Conservation (phyloP, 2,797 vertebrate species). For the Lepus townsendii region DNA sequence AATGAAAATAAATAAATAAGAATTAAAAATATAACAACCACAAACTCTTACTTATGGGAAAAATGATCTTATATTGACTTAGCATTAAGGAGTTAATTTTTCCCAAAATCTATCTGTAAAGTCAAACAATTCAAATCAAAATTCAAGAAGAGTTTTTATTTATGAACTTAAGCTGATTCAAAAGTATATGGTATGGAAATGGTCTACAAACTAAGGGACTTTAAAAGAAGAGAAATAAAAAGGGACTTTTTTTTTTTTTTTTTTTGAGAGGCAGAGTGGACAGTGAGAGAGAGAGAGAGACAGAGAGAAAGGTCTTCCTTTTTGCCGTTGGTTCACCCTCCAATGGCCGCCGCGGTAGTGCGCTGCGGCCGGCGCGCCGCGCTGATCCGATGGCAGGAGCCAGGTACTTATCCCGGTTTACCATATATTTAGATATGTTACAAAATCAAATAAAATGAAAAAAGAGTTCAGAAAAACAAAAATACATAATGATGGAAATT, state of each 20-base stretch:
- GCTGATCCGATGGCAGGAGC: no score
- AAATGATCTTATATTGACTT: not conserved
- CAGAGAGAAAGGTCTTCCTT: no score
- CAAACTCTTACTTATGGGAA: no score
- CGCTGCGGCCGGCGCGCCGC: no score
- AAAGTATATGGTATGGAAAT: conserved; percentile 19
- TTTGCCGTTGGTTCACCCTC: no score
- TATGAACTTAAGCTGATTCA: conserved; percentile 19
- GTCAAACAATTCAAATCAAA: conserved; percentile 47
- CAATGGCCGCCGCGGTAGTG: no score
- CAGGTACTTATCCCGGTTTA: no score
- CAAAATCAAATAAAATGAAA: not conserved
- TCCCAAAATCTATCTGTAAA: conserved; percentile 25
- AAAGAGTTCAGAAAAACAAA: no score
- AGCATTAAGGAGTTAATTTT: conserved; percentile 17
- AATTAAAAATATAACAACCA: no score
- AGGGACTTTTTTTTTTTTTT: not conserved
- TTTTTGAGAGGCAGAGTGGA: no score
- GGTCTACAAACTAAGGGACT: not conserved
- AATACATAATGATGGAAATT: not conserved
- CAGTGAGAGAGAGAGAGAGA: no score
- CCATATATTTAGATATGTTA: not conserved
- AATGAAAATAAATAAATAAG: no score
- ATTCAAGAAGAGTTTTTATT: not conserved
- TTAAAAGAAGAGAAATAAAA: conserved; percentile 21